Base-by-base conservation (phyloP, 2,888 invertebrate species). In the Rhagonycha lutea region DNA sequence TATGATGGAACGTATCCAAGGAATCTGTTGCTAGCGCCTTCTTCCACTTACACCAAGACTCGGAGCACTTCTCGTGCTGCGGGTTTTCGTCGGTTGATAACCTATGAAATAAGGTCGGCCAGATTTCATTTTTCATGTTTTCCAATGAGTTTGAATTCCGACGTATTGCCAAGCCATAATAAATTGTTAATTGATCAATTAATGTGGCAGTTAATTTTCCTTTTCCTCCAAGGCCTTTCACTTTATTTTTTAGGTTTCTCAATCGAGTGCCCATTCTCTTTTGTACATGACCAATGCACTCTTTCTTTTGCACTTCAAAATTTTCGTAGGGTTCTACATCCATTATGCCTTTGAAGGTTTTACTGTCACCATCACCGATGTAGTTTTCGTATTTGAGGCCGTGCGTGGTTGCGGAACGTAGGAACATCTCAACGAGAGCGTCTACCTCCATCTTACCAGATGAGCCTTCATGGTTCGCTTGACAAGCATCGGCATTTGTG, bases 361-460 rank as follows among this genome's bases (percentile, higher is more conserved):
- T 78, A 11, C 72, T 70, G 61, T 81, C 77, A 60, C 80, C 79
- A 69, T 18, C 18, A 2, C 18, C 78, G 63, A 80, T 79, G 68
- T 79, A 80, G 62, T 73, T 29, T 60, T 11, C 26, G 70, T 76
- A 80, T 69, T 80, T 80, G 14, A 77, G 74, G 4, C 70, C 62
- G 74, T 77, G 67, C 63, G 73, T 68, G 47, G 69, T 65, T 72
- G 74, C 72, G 18, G 80, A 80, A 4, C 78, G 72, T 62, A 73
- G 18, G 69, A 80, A 80, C 78, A 80, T 80, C 67, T 81, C 79
- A 18, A 78, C 63, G 9, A 18, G 69, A 65, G 72, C 76, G 67
- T 80, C 79, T n/a, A 79, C 78, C 69, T 81, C 79, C 79, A 81
- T 81, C 74, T 80, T 81, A 61, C 76, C 79, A 26, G 80, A 60